Base-by-base conservation (phyloP, 1,140 invertebrate species). In the Papilio aristodemus region DNA sequence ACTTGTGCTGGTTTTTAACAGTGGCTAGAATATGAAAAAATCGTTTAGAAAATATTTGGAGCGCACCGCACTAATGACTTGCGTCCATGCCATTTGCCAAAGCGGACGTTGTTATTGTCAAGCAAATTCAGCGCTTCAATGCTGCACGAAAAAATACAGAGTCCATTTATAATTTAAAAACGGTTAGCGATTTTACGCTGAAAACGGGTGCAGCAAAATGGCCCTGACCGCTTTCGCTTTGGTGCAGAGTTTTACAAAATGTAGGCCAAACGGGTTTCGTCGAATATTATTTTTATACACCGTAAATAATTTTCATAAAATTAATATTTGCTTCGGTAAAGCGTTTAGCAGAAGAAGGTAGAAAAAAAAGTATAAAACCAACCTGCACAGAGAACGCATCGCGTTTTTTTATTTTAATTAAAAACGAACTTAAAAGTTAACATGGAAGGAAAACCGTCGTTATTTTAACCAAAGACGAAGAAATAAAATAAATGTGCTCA, bases 181-280 rank as follows among this genome's bases (percentile, higher is more conserved):
- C 27, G 59, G n/a, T 62, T 62, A 62, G 59, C 59, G 59, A 36
- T 38, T 62, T 62, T 19, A 38, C 59, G 59, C 32, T 62, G 32
- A 62, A 62, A 62, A 36, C 36, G 36, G 10, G 36, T 62, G 59
- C 59, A 62, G 36, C 9, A 11, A 37, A 62, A 37, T 10, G 59
- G 59, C 59, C 59, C 59, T 62, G 59, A 62, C 59, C 36, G 36
- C 59, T 38, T 62, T 39, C n/a, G 36, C 36, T 39, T 62, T 62
- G 59, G 38, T 62, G 32, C 59, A 62, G n/a, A 58, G 19, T 39
- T 54, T 62, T 37, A 13, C 7, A 5, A 14, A 62, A 62, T 37
- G 11, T 62, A 36, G 59, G 59, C 17, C 59, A 38, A 39, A 62
- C 36, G 36, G 58, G 36, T 62, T 37, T 13, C 8, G 3, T 11